Base-by-base conservation (phyloP, 2,797 vertebrate genomes). In the Pseudochaenichthys georgianus region DNA sequence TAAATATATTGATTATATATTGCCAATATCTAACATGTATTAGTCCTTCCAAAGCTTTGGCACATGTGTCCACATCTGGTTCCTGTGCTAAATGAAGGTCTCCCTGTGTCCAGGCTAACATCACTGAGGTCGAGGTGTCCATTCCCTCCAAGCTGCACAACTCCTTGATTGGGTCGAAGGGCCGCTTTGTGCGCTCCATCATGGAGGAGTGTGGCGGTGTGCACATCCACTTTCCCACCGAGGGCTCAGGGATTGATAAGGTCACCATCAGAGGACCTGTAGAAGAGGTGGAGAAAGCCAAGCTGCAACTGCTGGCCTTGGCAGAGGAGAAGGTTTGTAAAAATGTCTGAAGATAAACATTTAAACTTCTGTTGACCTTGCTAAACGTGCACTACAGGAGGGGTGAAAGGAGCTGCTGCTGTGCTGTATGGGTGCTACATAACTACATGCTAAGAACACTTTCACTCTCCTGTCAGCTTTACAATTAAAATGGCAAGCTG, bases 121-220 rank as follows among this genome's bases (percentile, higher is more conserved):
- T 99, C 76, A 94, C 97, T 0, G 98, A 99, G 89, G 84, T 97
- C 47, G 98, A 99, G 64, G 97, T 99, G 16, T 98, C 96, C 64
- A 99, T 99, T 80, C 98, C 98, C 13, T 97, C 98, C 41, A 98
- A 97, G 85, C 92, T 99, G 86, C 98, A 99, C 93, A 99, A 98
- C 90, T 99, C 98, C 51, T 92, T 99, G 90, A 99, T 99, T 31
- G 98, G 98, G 55, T 96, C 98, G 0, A 99, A 99, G 93, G 98
- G 98, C 38, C 98, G 98, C 69, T 96, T 99, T 81, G 98, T 99
- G 89, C 98, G 98, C 63, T 97, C 98, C 8, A 99, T 99, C 92
- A 99, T 99, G 98, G 98, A 99, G 88, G 98, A 99, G 85, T 99
- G 98, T 4, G 97, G 98, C 0, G 98, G 98, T 0, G 98, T 99